Percentiles rank a stretch among this genome's conserved stretches.
These are phyloP conservation scores for Pantherophis guttatus DNA, from an alignment of 2,113 vertebrate genomes.

Conservation along the genomic window DNA sequence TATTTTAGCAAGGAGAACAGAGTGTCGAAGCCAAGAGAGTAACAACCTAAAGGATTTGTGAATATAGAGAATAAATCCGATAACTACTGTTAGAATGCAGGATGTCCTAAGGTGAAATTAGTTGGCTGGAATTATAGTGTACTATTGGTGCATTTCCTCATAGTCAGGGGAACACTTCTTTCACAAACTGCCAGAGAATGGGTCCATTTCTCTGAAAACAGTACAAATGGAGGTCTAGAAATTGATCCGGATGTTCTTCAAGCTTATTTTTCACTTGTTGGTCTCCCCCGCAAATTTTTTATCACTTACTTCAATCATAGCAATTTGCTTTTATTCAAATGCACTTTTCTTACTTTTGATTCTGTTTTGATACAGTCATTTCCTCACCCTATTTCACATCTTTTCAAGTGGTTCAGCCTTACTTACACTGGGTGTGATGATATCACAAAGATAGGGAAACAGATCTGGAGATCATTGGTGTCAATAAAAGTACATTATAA, in stretches of 20 bases:
- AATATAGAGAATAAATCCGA: neutral
- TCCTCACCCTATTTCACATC: neutral
- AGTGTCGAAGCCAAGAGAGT: neutral
- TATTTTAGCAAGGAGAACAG: slow-evolving; percentile 11
- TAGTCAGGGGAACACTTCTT: neutral
- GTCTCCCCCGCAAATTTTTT: neutral
- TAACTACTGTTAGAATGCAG: neutral
- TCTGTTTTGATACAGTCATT: neutral
- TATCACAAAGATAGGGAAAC: neutral
- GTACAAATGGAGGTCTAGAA: neutral
- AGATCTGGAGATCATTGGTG: neutral
- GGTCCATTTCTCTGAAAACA: neutral
- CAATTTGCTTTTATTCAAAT: neutral
- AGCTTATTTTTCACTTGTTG: neutral
- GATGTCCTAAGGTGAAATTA: neutral
- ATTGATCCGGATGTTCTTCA: neutral
- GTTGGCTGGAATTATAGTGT: slow-evolving; percentile 2
- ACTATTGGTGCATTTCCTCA: neutral
- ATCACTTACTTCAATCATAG: neutral
- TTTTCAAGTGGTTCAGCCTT: neutral
- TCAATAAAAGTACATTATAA: neutral
- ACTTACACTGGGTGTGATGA: neutral
- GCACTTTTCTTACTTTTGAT: no score
- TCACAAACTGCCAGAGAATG: neutral
- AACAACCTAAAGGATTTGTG: slow-evolving; percentile 4